phyloP scores from a whole-genome alignment of 2,888 invertebrate species.

The Atethmia centrago region DNA sequence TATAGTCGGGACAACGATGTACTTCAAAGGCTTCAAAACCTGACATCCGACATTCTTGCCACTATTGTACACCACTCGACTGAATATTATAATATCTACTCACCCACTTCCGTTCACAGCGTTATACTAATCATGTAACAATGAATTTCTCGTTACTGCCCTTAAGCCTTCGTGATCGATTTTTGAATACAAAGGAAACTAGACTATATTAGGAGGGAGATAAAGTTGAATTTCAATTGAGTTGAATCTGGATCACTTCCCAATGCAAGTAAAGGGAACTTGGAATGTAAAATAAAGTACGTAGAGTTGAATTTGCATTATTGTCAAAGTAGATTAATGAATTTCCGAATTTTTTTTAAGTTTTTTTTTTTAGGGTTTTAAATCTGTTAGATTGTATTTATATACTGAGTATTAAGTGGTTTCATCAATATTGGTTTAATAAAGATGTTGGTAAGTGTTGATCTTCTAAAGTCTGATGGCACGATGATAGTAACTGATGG shows the following conservation, averaged over 20 bases:
- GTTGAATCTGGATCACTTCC: background rate
- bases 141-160: slow-evolving; percentile 76
- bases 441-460: slow-evolving; percentile 45
- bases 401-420: slow-evolving; percentile 72
- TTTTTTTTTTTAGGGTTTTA: slow-evolving; percentile 70
- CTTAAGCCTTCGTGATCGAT: slow-evolving; percentile 70
- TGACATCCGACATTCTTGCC: slow-evolving; percentile 75
- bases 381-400: slow-evolving; percentile 73
- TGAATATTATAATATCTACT: slow-evolving; percentile 72
- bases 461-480: background rate
- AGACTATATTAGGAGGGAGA: fast-evolving
- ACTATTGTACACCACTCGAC: slow-evolving; percentile 76
- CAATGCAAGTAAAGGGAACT: background rate
- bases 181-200: background rate
- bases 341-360: slow-evolving; percentile 68
- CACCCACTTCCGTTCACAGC: slow-evolving; percentile 81
- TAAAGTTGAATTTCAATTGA: slow-evolving; percentile 45
- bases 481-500: background rate
- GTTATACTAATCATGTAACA: slow-evolving; percentile 81
- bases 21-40: slow-evolving; percentile 37
- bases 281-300: fast-evolving
- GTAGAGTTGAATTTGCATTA: slow-evolving; percentile 25
- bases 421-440: slow-evolving; percentile 71
- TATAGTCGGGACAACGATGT: slow-evolving; percentile 26
- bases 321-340: slow-evolving; percentile 63